Evolutionary conservation across 2,797 vertebrate species (phyloP).

Genomic region (Gephyroberyx darwinii): DNA sequence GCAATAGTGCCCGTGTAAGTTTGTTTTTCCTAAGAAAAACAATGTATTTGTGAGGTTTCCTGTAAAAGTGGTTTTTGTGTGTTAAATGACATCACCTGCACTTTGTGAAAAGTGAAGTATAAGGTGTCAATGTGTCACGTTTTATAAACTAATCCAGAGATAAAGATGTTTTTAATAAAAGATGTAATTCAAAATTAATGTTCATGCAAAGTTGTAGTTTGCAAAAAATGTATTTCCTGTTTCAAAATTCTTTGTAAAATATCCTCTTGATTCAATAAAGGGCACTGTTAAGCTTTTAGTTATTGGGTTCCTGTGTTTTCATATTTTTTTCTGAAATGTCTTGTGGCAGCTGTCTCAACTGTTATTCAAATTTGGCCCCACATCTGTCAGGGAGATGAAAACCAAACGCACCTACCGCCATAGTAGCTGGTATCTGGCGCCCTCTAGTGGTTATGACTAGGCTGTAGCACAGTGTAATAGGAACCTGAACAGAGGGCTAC

Average conservation of each 20-base stretch:
- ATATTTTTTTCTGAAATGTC: not conserved
- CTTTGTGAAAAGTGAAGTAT: conserved; percentile 73
- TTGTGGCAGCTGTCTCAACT: not conserved
- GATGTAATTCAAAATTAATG: conserved; percentile 79
- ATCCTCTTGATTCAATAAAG: conserved; percentile 88
- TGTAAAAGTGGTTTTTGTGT: conserved; percentile 56
- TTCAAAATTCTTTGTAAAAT: conserved; percentile 89
- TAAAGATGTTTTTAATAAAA: conserved; percentile 77
- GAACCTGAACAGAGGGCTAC: not conserved
- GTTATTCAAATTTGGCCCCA: not conserved
- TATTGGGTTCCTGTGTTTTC: not conserved
- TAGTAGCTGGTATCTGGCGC: not conserved
- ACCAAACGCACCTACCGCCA: not conserved
- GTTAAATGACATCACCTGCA: conserved; percentile 71
- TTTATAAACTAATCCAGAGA: conserved; percentile 94
- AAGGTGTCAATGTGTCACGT: conserved; percentile 83
- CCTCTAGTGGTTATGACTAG: conserved; percentile 14
- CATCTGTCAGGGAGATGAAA: not conserved
- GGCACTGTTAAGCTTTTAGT: conserved; percentile 69
- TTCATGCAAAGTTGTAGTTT: conserved; percentile 90
- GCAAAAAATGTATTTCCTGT: conserved; percentile 84
- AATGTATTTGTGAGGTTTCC: conserved; percentile 68
- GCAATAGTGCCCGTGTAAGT: conserved; percentile 68
- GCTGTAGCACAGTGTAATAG: not conserved
- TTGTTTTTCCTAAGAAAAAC: conserved; percentile 68